phyloP scores from a whole-genome alignment of 2,113 vertebrate genomes.

The Vulpes lagopus region DNA sequence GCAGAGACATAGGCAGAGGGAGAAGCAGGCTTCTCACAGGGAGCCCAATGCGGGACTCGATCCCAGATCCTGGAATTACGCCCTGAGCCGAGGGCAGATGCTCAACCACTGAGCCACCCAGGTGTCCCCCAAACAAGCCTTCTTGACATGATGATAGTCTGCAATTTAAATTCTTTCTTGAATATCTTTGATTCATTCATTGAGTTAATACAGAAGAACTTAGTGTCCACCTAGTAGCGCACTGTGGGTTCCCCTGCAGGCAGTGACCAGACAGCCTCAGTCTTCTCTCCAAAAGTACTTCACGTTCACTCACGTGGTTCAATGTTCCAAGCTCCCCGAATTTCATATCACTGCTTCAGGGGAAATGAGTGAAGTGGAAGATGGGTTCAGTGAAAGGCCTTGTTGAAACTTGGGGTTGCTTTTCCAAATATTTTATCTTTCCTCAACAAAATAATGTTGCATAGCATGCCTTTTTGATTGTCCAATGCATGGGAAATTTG shows the following conservation, averaged over 20 bases:
- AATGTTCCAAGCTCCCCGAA: not conserved
- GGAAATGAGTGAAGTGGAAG: not conserved
- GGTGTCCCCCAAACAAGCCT: not conserved
- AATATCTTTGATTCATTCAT: not conserved
- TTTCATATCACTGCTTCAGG: not conserved
- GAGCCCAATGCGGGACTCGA: no score
- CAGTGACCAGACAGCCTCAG: not conserved
- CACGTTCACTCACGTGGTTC: not conserved
- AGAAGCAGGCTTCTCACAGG: no score
- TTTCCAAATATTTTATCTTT: conserved; percentile 5
- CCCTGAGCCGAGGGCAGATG: no score
- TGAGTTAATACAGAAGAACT: not conserved
- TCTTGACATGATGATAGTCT: not conserved
- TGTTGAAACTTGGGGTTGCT: not conserved
- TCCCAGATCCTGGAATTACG: no score
- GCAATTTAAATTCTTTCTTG: not conserved
- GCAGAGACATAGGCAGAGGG: no score
- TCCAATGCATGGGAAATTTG: not conserved
- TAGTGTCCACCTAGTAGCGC: not conserved
- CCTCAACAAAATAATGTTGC: conserved; percentile 18
- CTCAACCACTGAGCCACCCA: no score
- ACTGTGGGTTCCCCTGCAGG: not conserved
- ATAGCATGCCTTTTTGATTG: not conserved
- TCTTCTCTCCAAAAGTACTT: not conserved
- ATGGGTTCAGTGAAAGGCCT: not conserved